Evolutionary conservation across 1,140 invertebrate species (phyloP).

Genomic region (Drosophila miranda): DNA sequence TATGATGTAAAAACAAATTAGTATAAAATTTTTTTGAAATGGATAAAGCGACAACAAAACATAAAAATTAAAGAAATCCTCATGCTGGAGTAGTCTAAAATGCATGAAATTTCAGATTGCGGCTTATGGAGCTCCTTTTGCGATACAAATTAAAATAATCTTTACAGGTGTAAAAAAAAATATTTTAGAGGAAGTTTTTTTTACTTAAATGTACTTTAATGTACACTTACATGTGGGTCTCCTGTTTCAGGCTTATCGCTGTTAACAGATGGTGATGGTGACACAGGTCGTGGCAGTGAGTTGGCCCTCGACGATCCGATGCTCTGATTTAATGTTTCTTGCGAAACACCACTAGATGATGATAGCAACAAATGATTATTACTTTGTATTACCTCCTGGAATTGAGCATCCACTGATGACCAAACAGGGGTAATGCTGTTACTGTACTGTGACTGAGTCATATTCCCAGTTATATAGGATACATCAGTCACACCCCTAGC

Average conservation of each 20-base stretch:
- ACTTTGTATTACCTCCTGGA: constrained; percentile 34
- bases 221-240: constrained; percentile 63
- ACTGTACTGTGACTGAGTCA: constrained; percentile 18
- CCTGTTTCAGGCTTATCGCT: constrained; percentile 88
- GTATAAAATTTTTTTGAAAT: too few relatives aligned
- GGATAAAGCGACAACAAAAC: too few relatives aligned
- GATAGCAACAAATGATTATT: constrained; percentile 84
- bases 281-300: constrained; percentile 89
- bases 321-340: constrained; percentile 85
- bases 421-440: constrained; percentile 17
- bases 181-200: too few relatives aligned
- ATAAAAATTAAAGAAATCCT: too few relatives aligned
- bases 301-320: constrained; percentile 84
- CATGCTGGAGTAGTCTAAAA: too few relatives aligned
- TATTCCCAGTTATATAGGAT: constrained; percentile 15
- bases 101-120: too few relatives aligned
- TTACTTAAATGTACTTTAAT: constrained; percentile 1
- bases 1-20: too few relatives aligned
- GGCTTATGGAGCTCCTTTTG: too few relatives aligned
- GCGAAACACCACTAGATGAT: constrained; percentile 86
- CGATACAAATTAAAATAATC: too few relatives aligned
- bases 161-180: not conserved
- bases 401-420: constrained; percentile 19
- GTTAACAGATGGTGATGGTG: constrained; percentile 91
- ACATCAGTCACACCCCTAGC: constrained; percentile 6